Evolutionary conservation across 2,113 vertebrate species (phyloP).

Genomic region (Eurypyga helias): DNA sequence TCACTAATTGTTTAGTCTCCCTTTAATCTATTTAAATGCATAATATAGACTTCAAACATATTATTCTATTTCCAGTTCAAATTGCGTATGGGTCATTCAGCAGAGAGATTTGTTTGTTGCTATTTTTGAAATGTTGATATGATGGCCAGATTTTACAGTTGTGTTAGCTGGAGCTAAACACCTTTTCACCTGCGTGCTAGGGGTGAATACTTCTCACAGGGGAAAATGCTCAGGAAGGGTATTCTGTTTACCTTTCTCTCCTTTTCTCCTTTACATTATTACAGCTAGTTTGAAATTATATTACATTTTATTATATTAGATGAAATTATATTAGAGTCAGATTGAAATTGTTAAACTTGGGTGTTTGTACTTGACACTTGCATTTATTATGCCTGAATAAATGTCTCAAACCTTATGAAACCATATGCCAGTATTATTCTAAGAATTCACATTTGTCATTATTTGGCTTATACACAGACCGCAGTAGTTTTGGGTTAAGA

Average conservation of each 20-base stretch:
- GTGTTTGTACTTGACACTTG: not conserved
- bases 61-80: conserved; percentile 52
- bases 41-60: conserved; percentile 36
- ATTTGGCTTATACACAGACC: not conserved
- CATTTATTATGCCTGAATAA: not conserved
- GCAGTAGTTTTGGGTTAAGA: not conserved
- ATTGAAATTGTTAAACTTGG: not conserved
- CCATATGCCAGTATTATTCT: not conserved
- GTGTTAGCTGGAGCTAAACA: not conserved
- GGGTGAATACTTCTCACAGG: not conserved
- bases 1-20: conserved; percentile 45
- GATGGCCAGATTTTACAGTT: not conserved
- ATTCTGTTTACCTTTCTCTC: not conserved
- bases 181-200: not conserved
- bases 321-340: not conserved
- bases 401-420: not conserved
- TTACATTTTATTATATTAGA: too few relatives aligned
- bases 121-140: not conserved
- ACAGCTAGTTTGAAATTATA: not conserved
- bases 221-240: not conserved
- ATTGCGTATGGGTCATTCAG: conserved; percentile 23
- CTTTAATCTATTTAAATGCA: conserved; percentile 56
- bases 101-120: not conserved
- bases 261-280: not conserved
- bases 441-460: not conserved